Evolutionary conservation across 2,888 invertebrate genomes (phyloP), one percentile per base, ranked within the genome.

Genomic region (Plemyria rubiginata): DNA sequence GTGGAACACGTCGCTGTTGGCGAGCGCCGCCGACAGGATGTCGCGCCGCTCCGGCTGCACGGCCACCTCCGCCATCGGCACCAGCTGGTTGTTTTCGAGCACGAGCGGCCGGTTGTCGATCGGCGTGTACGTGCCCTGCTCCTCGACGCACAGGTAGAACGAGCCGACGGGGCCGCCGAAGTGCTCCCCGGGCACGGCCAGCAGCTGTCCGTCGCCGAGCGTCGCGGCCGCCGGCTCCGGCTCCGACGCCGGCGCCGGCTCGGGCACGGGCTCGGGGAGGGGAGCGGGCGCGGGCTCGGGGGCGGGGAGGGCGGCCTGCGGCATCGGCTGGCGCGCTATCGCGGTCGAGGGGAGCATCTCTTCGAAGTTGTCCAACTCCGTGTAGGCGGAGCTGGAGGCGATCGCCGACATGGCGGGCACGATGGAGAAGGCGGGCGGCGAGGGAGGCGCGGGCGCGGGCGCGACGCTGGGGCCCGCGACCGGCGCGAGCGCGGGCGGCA

Each of bases 91-190:
- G 81, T 86, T 89, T 62, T 90, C 88, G 57, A 86, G 78, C 63
- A 95, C 93, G 49, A 96, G 82, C 4, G 95, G 94, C 63, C 95
- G 95, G 74, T 96, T 95, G 79, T 96, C 96, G 45, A 96, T 92
- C 0, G 96, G 96, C 16, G 95, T 95, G 58, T 95, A 93, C 50
- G 95, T 95, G 48, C 96, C 95, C 59, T 94, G 94, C 70, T 96
- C 95, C 72, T 95, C 95, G n/a, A 96, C 90, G 66, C 96, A 95
- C 38, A 96, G 90, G 80, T 96, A 95, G 79, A 96, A 96, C 0
- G 95, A 95, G 64, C 96, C 96, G 0, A 95, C 94, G 29, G 96
- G 95, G 5, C 96, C 96, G 55, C 96, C 96, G 63, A 95, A 94
- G 71, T 95, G 95, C 73, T 96, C 96, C 16, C 96, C 96, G 22